phyloP scores from a whole-genome alignment of 2,888 invertebrate species.

The Xanthorhoe designata region DNA sequence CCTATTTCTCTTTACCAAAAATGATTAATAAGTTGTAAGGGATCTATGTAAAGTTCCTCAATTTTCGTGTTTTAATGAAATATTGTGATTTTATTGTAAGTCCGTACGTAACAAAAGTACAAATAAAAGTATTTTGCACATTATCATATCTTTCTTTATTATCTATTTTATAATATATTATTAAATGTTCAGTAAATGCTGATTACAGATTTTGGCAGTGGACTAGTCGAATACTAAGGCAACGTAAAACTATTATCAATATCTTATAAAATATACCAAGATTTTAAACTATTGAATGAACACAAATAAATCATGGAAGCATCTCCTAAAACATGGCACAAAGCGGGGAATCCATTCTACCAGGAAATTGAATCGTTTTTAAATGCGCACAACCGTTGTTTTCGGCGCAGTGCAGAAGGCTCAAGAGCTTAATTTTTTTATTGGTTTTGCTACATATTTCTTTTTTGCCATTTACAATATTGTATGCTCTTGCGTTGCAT shows the following conservation, averaged over 20 bases:
- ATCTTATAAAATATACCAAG: not conserved
- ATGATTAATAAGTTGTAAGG: slow-evolving; percentile 30
- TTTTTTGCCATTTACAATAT: too few relatives aligned
- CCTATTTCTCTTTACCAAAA: slow-evolving; percentile 17
- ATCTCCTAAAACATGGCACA: too few relatives aligned
- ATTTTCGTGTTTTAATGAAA: slow-evolving; percentile 62
- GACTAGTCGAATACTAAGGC: not conserved
- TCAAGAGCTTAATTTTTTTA: too few relatives aligned
- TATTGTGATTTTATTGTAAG: slow-evolving; percentile 69
- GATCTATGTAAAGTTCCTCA: slow-evolving; percentile 64
- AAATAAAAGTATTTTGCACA: slow-evolving; percentile 72
- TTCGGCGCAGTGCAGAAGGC: too few relatives aligned
- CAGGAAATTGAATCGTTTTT: too few relatives aligned
- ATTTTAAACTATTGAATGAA: not conserved
- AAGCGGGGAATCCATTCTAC: too few relatives aligned
- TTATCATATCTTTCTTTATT: slow-evolving; percentile 24
- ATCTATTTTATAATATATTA: not conserved
- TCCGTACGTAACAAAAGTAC: slow-evolving; percentile 65
- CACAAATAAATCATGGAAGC: too few relatives aligned
- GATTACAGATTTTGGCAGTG: not conserved
- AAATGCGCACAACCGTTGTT: too few relatives aligned
- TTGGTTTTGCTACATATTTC: too few relatives aligned
- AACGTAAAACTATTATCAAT: not conserved
- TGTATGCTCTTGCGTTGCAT: too few relatives aligned
- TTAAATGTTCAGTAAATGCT: not conserved